Base-by-base conservation (phyloP, 1,140 invertebrate species). In the Hesperophylax magnus region DNA sequence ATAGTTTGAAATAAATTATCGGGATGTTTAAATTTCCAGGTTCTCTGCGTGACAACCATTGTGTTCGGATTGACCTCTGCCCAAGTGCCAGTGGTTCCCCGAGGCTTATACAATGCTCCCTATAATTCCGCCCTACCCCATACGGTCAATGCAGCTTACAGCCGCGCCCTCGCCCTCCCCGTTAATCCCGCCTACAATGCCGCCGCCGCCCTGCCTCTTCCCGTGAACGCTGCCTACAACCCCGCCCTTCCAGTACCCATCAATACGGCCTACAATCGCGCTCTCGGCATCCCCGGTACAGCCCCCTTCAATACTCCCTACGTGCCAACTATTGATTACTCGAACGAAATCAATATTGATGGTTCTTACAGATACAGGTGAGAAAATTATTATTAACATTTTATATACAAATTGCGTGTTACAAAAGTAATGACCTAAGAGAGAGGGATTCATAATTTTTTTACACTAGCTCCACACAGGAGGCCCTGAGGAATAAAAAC, bases 281-380 rank as follows among this genome's bases (percentile, higher is more conserved):
- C 69, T 18, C 27, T 77, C 53, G 18, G 84, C 75, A 11, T 84
- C 11, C 9, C 39, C 39, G 39, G 85, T 2, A 84, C 85, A 53
- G 84, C 85, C 15, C 86, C 87, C 1, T 58, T 63, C 77, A 83
- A 79, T 60, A 81, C 78, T 4, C 85, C 86, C 5, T 85, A 85
- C 56, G 85, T 86, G 18, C 89, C 89, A 1, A 89, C 89, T 39
- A 39, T 90, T 24, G 86, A 86, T 34, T 90, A 89, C 71, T 85
- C 85, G 0, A 88, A 86, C 79, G 86, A 88, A 34, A 86, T 87
- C 56, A 86, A 85, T 34, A 81, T 85, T 27, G 88, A 88, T 80
- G 88, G 88, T 75, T 88, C 86, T 54, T 90, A 90, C 76, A 85
- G 87, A 22, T 89, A 86, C 80, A 89, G 87, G 89, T 90, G 27